Evolutionary conservation across 2,113 vertebrate species (phyloP), one percentile per base, ranked within the genome.

Genomic region (Notechis scutatus): DNA sequence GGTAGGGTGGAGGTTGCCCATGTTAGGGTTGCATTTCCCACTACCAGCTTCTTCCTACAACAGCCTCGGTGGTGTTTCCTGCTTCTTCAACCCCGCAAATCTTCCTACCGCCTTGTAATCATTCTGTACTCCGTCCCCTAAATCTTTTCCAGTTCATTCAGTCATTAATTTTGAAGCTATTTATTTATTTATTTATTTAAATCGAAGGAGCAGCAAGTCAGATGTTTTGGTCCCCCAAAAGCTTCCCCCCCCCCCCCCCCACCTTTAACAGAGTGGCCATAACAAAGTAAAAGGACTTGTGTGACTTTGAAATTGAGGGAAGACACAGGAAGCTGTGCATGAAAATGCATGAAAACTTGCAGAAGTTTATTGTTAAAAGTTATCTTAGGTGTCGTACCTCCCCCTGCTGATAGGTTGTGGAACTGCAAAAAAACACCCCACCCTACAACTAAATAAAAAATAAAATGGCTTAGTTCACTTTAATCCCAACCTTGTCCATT

Each of bases 241-340:
- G 10, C 10, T 9, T 52, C 3, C 26, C 4, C 11, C 4, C 0
- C 11, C 4, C 1, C 59, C 9, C 59, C 11, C 4, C 1, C 59
- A 3, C 59, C 11, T n/a, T 64, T 64, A 64, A n/a, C 29, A 64
- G 61, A 64, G 26, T 29, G 26, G 29, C 61, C 29, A n/a, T n/a
- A n/a, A n/a, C 61, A 69, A 29, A 69, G 61, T n/a, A 5, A 11
- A 69, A 69, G 11, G 29, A 14, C 29, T 69, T 10, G 4, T 69
- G 3, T 69, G 3, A n/a, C 11, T 64, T 64, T n/a, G 61, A 64
- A 64, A 69, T 4, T 4, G 29, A n/a, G n/a, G 61, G 10, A 15
- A 69, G 29, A 69, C 4, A 64, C 29, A 69, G 29, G 61, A n/a
- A 69, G 61, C 26, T 69, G 61, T 14, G 42, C 42, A 42, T 42